phyloP scores from a whole-genome alignment of 2,888 invertebrate genomes.

The Idaea biselata region DNA sequence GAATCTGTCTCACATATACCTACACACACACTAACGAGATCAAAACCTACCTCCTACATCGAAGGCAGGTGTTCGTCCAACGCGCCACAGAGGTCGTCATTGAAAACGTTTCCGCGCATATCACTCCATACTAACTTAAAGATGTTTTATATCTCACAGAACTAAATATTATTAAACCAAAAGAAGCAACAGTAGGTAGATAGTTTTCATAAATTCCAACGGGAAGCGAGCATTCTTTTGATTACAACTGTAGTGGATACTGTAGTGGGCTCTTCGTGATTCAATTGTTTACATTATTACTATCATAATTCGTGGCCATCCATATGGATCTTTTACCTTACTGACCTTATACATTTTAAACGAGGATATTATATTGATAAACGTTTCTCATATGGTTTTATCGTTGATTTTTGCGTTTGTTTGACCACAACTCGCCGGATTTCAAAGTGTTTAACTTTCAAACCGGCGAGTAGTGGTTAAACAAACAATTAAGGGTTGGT shows the following conservation, averaged over 20 bases:
- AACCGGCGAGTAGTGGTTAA: no score
- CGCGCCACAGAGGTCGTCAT: no score
- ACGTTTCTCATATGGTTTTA: not conserved
- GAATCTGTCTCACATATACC: no score
- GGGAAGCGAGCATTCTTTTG: slow-evolving; percentile 4
- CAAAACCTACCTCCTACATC: no score
- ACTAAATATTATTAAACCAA: slow-evolving; percentile 6
- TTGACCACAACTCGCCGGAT: no score
- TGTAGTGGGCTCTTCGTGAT: slow-evolving; percentile 39
- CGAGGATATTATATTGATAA: slow-evolving; percentile 18
- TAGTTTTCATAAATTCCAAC: not conserved
- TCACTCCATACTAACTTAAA: no score
- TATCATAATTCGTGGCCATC: slow-evolving; percentile 47
- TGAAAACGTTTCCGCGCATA: no score
- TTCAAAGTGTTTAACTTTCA: no score
- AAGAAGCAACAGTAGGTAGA: not conserved
- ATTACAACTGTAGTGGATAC: slow-evolving; percentile 20
- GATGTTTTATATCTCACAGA: slow-evolving; percentile 7
- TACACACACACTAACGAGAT: no score
- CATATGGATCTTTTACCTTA: slow-evolving; percentile 48
- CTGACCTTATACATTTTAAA: slow-evolving; percentile 34
- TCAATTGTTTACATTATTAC: slow-evolving; percentile 64
- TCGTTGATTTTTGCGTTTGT: no score
- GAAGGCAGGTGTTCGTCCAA: no score
- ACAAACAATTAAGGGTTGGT: no score